Base-by-base conservation (phyloP, 2,797 vertebrate species). In the Aratinga solstitialis region DNA sequence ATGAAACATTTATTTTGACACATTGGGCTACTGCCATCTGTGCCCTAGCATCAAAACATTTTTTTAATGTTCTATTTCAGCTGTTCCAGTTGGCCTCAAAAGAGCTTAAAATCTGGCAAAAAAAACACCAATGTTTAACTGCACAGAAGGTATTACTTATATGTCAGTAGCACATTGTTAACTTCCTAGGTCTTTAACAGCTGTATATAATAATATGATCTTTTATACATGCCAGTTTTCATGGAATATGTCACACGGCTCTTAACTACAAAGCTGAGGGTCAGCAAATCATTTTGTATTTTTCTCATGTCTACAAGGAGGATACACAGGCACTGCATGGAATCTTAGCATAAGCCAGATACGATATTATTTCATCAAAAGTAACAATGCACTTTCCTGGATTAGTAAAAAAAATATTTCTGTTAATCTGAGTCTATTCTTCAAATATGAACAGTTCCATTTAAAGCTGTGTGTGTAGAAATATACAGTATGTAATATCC, bases 1-100 rank as follows among this genome's bases (percentile, higher is more conserved):
- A 93, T 84, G 80, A 97, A 93, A 88, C 89, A 94, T 96, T 95
- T 96, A 93, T 97, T 97, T 96, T 96, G 93, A 96, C 91, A 96
- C 68, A 89, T 59, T 92, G 89, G 95, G 88, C 86, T 89, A 63
- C 68, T 17, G 62, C 93, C 94, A 96, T 95, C 91, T 97, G 96
- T 96, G 96, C 81, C 81, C 91, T 82, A 88, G 92, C 88, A 84
- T 95, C 89, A 88, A 87, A 93, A 90, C 76, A 89, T 93, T 94
- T 95, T 94, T 95, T 95, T 67, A 83, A 92, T 92, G 89, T 95
- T 96, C 86, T 93, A 89, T 95, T 95, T 94, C 94, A 96, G 93
- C 93, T 96, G 93, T 94, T 97, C 93, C 68, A 89, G 81, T 95
- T 97, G 95, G 95, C 94, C 90, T 92, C 86, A 72, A 91, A 94